Evolutionary conservation across 2,113 vertebrate species (phyloP).

Genomic region (Jaculus jaculus): DNA sequence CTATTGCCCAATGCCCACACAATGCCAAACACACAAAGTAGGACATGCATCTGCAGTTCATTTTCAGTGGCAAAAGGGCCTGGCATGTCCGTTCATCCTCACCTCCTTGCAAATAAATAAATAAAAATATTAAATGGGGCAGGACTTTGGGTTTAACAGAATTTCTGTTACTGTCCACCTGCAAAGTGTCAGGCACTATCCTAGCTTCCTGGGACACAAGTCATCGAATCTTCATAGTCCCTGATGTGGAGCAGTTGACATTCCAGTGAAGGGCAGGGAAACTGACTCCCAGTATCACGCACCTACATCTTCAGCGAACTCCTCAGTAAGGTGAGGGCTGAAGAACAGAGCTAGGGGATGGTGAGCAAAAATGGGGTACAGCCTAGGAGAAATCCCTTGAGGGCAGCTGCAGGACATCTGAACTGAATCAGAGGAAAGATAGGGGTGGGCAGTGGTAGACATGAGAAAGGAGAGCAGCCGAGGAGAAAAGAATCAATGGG

Average conservation of each 20-base stretch:
- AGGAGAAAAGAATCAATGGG: too few species aligned
- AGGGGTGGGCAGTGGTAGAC: accelerated
- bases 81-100: too few species aligned
- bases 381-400: background rate
- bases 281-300: accelerated
- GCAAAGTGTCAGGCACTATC: too few species aligned
- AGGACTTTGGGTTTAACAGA: too few species aligned
- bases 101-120: too few species aligned
- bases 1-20: too few species aligned
- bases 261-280: accelerated
- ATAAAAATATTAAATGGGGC: too few species aligned
- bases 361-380: too few species aligned
- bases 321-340: background rate
- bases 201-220: too few species aligned
- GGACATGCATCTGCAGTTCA: too few species aligned
- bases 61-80: too few species aligned
- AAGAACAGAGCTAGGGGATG: accelerated
- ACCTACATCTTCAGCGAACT: background rate
- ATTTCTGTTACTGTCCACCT: background rate
- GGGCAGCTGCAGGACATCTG: background rate
- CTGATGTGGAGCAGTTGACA: accelerated
- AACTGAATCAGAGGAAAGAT: background rate
- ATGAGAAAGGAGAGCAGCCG: accelerated
- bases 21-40: too few species aligned
- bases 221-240: background rate